phyloP scores from a whole-genome alignment of 35 echinoderm and acorn worm genomes.

The Amphiura filiformis region DNA sequence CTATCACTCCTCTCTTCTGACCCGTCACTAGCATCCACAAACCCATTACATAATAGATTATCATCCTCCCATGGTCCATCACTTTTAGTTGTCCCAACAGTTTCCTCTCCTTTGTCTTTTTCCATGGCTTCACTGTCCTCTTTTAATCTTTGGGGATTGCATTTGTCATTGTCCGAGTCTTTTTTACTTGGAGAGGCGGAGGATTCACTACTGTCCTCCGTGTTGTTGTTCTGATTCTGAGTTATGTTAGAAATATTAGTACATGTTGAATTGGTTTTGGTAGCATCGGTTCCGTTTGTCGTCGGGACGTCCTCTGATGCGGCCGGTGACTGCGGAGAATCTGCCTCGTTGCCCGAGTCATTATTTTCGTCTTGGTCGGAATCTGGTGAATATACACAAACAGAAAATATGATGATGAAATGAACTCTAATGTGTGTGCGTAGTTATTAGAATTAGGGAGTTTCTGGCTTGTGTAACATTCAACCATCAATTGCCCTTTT shows the following conservation, averaged over 20 bases:
- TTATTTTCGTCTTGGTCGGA: not conserved
- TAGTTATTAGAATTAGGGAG: too few species aligned
- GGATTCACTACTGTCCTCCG: not conserved
- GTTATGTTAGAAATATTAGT: not conserved
- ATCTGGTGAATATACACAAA: too few species aligned
- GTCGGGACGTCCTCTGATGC: not conserved
- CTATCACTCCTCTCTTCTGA: not conserved
- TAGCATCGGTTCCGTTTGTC: not conserved
- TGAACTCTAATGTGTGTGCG: too few species aligned
- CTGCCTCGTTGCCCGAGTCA: not conserved
- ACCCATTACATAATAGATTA: not conserved
- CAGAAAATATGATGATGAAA: too few species aligned
- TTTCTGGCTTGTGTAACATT: too few species aligned
- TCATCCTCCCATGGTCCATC: too few species aligned
- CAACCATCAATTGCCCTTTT: too few species aligned
- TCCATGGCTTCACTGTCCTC: not conserved
- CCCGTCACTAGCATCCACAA: not conserved
- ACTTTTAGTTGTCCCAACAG: not conserved
- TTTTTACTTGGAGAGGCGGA: too few species aligned
- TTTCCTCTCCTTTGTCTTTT: not conserved
- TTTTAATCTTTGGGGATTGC: not conserved
- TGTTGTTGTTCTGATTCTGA: not conserved
- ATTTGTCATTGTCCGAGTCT: not conserved
- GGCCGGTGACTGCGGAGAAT: not conserved
- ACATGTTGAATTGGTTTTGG: not conserved